Evolutionary conservation across 1,140 invertebrate genomes (phyloP), one percentile per base, ranked within the genome.

Genomic region (Frieseomelitta varia): DNA sequence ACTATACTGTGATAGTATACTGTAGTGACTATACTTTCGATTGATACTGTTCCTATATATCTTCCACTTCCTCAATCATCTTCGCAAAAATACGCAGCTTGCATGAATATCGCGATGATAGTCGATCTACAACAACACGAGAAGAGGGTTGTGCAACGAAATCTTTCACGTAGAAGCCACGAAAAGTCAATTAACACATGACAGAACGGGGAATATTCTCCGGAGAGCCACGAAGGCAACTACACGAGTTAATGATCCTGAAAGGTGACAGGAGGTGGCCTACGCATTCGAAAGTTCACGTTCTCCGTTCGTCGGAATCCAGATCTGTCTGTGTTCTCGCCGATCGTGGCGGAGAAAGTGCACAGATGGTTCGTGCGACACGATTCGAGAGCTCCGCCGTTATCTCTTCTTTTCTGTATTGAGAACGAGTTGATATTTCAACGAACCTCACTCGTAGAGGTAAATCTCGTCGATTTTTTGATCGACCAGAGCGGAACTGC

Each of bases 251-350:
- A 84, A 84, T 53, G 83, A 84, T 69, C 55, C 2, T 10, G 69
- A 73, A 61, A 78, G 56, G 76, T 79, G 77, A 73, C 77, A 67
- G 17, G 27, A 73, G 72, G 6, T 65, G 67, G 67, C 78, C 77
- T 80, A 84, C 78, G 58, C 83, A 80, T 84, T 84, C 34, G 77
- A 84, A 84, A 84, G 83, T 84, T 79, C 77, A 61, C 58, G 30
- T 80, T 80, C 76, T 24, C 24, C 17, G 67, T 6, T 73, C 21
- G n/a, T 56, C 30, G 68, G 47, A 69, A 61, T 53, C 67, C 65
- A 76, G 76, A 30, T 53, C 47, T 61, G 24, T 0, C 56, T 3
- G 17, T 65, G 81, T 24, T 53, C 72, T 30, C 63, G 55, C 51
- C 61, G 55, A 82, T 51, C 67, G 15, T 47, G 39, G 15, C 19